A percentile compares a stretch with the other conserved stretches of the same genome.
Evolutionary conservation across 2,113 vertebrate species (phyloP).

Genomic region (Spheniscus mendiculus): DNA sequence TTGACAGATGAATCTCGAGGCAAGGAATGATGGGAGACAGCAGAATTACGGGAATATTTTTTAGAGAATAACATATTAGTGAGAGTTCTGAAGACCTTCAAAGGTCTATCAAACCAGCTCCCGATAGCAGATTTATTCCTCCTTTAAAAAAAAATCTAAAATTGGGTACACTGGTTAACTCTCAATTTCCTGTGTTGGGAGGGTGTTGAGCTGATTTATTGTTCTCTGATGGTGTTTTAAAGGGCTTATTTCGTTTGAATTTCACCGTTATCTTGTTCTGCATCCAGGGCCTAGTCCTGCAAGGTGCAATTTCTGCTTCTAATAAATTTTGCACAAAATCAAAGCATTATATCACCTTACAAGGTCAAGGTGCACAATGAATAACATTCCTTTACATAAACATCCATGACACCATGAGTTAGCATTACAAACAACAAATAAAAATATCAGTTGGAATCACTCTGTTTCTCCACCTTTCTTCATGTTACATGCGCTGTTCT

Average conservation of each 20-base stretch:
- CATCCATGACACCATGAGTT: background rate
- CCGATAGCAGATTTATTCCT: constrained; percentile 71
- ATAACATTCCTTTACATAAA: background rate
- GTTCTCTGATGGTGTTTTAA: constrained; percentile 62
- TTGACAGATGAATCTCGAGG: constrained; percentile 89
- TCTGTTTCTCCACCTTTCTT: background rate
- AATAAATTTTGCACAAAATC: background rate
- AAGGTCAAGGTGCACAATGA: background rate
- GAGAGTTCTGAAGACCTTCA: constrained; percentile 79
- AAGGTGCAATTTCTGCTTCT: background rate
- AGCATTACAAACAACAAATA: background rate
- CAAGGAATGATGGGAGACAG: constrained; percentile 80
- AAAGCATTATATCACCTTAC: background rate
- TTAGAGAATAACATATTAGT: constrained; percentile 79
- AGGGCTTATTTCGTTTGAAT: constrained; percentile 53
- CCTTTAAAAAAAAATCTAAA: constrained; percentile 49
- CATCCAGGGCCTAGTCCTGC: background rate
- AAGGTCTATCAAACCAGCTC: constrained; percentile 74
- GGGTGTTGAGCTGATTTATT: constrained; percentile 57
- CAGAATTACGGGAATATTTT: constrained; percentile 85
- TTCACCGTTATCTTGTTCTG: constrained; percentile 57
- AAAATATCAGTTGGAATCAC: background rate
- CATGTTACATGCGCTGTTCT: background rate
- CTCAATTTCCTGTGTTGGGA: constrained; percentile 61
- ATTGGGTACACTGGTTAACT: constrained; percentile 67